A percentile compares a stretch with the other conserved stretches of the same genome.
These are phyloP conservation scores for Coregonus suidteri DNA, from an alignment of 2,797 vertebrate genomes.

Conservation along the genomic window DNA sequence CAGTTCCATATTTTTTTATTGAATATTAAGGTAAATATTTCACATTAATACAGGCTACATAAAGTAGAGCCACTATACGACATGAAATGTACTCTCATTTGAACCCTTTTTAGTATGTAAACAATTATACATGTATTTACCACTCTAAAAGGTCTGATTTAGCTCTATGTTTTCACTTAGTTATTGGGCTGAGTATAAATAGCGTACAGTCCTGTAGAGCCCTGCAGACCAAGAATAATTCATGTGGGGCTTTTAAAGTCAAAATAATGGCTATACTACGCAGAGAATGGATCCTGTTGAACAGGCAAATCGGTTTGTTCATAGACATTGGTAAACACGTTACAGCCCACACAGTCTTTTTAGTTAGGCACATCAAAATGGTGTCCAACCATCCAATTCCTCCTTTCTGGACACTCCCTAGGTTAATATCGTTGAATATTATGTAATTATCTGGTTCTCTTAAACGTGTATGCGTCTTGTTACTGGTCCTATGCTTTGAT, in stretches of 20 bases:
- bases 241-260: slow-evolving; percentile 72
- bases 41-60: slow-evolving; percentile 92
- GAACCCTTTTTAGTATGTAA: slow-evolving; percentile 84
- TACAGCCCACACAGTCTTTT: slow-evolving; percentile 74
- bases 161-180: slow-evolving; percentile 57
- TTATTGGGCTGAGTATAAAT: slow-evolving; percentile 76
- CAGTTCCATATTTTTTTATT: slow-evolving; percentile 85
- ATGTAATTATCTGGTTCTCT: slow-evolving; percentile 56
- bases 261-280: slow-evolving; percentile 82
- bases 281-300: slow-evolving; percentile 79
- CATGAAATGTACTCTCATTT: slow-evolving; percentile 86
- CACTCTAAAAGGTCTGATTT: slow-evolving; percentile 79
- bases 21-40: slow-evolving; percentile 92
- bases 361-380: slow-evolving; percentile 83
- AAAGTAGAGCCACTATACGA: slow-evolving; percentile 87
- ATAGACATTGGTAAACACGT: slow-evolving; percentile 73
- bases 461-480: slow-evolving; percentile 45
- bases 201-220: slow-evolving; percentile 79
- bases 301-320: slow-evolving; percentile 80
- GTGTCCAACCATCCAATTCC: slow-evolving; percentile 45
- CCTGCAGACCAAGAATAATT: slow-evolving; percentile 77
- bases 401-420: slow-evolving; percentile 59
- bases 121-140: slow-evolving; percentile 87
- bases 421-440: slow-evolving; percentile 62
- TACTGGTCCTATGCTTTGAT: slow-evolving; percentile 53